Conservation (phyloP, 2,797 vertebrate genomes). For the Scarus forsteni region DNA sequence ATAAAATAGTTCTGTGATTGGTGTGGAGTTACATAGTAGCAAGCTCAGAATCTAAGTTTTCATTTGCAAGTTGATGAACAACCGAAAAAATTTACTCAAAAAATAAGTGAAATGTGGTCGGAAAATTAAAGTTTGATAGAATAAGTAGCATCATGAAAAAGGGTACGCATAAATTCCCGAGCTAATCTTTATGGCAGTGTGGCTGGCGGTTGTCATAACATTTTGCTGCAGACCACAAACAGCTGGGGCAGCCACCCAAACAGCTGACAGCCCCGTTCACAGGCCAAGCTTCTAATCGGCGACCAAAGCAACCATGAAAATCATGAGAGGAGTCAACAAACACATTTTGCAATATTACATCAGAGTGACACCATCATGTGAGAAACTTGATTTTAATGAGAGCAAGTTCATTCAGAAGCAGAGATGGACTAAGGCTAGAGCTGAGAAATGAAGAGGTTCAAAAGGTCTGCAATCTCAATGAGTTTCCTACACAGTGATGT, state of each 20-base stretch:
- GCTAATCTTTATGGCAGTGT: neutral
- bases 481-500: neutral
- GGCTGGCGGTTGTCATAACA: neutral
- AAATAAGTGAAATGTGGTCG: neutral
- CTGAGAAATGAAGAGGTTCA: slow-evolving; percentile 3
- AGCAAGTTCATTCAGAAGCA: slow-evolving; percentile 6
- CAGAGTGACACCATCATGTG: slow-evolving; percentile 14
- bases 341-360: slow-evolving; percentile 20
- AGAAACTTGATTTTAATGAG: slow-evolving; percentile 6
- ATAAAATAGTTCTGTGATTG: too few relatives aligned
- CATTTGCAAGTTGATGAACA: neutral
- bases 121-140: neutral
- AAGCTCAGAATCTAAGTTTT: neutral
- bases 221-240: slow-evolving; percentile 24
- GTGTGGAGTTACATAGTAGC: too few relatives aligned
- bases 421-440: neutral
- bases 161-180: neutral
- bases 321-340: neutral
- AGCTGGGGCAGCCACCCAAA: slow-evolving; percentile 5
- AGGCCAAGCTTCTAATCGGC: neutral
- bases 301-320: neutral
- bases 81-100: neutral
- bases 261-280: neutral
- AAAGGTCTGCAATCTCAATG: neutral
- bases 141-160: slow-evolving; percentile 14